Evolutionary conservation across 2,888 invertebrate species (phyloP).

Genomic region (Stegophylla sp.): DNA sequence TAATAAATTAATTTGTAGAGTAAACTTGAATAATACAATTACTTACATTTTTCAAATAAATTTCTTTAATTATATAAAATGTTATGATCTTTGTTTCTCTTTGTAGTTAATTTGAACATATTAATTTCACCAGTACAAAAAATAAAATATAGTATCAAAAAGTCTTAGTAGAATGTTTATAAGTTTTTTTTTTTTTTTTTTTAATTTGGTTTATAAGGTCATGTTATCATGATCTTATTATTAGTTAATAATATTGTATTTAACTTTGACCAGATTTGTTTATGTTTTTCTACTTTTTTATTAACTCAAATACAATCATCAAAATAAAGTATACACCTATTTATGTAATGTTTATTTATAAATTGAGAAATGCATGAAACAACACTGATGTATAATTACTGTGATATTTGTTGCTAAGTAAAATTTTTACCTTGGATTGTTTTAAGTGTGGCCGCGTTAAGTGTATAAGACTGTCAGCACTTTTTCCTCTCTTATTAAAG

Average conservation of each 20-base stretch:
- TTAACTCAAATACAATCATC: conserved; percentile 25
- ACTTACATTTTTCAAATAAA: background rate
- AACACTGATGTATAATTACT: conserved; percentile 55
- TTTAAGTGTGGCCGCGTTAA: conserved; percentile 34
- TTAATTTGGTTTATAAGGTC: background rate
- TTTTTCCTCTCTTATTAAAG: conserved; percentile 8
- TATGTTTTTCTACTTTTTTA: conserved; percentile 40
- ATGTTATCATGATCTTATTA: no score
- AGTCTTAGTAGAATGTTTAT: background rate
- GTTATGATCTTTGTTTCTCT: background rate
- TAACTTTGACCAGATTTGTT: background rate
- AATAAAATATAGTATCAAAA: conserved; percentile 6
- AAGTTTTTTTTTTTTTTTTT: no score
- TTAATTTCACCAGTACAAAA: background rate
- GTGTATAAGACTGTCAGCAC: conserved; percentile 49
- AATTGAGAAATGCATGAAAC: conserved; percentile 33
- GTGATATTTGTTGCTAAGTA: conserved; percentile 56
- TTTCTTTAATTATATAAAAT: background rate
- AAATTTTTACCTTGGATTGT: conserved; percentile 50
- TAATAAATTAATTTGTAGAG: background rate
- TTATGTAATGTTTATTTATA: conserved; percentile 11
- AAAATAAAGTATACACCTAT: conserved; percentile 11
- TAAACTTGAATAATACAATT: conserved; percentile 2
- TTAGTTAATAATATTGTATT: conserved; percentile 3
- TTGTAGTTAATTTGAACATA: background rate